These are phyloP conservation scores for Anticlea derivata DNA, from an alignment of 2,888 invertebrate genomes.

Conservation along the genomic window DNA sequence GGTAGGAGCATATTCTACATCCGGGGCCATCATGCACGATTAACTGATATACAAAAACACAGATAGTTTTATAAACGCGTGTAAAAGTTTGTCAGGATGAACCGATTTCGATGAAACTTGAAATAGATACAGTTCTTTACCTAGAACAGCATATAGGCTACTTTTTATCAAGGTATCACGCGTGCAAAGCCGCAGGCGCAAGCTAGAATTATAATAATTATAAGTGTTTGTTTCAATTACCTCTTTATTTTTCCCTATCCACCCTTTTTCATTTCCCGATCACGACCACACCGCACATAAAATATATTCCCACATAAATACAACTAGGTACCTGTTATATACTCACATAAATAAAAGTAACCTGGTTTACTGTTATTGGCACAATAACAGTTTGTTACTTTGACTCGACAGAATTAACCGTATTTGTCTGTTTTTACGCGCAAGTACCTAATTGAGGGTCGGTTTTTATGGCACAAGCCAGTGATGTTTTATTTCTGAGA, in stretches of 20 bases:
- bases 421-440: constrained; percentile 37
- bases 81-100: no score
- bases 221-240: neutral
- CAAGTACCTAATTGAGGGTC: constrained; percentile 34
- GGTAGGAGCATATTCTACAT: no score
- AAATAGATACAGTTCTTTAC: no score
- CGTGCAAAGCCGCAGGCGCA: no score
- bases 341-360: neutral
- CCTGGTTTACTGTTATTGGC: constrained; percentile 41
- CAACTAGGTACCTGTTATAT: constrained; percentile 8
- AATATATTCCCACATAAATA: constrained; percentile 18
- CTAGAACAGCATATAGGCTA: no score
- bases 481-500: constrained; percentile 9
- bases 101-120: no score
- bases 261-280: neutral
- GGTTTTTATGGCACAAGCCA: constrained; percentile 25
- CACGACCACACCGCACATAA: constrained; percentile 12
- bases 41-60: no score
- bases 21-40: no score
- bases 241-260: neutral
- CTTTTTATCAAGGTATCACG: no score
- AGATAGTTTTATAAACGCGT: no score
- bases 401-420: constrained; percentile 40
- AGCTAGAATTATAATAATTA: no score
- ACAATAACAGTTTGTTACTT: constrained; percentile 42